Evolutionary conservation across 1,140 invertebrate genomes (phyloP), one percentile per base, ranked within the genome.

Genomic region (Rhizoglyphus robini): DNA sequence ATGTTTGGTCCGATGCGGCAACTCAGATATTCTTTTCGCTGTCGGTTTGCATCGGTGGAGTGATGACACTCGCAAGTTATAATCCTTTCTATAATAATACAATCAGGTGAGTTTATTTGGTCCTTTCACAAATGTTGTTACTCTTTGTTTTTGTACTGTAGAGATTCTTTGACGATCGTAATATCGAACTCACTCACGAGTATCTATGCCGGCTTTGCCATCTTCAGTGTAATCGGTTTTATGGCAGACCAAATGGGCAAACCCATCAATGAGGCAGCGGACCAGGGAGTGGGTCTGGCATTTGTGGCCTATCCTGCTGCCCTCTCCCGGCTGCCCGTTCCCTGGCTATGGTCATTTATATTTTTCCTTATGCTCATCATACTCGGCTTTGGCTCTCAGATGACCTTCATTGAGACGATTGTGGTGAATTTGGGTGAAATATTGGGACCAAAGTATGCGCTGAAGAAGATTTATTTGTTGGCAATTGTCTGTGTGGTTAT

Each of bases 1-100:
- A 65, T 31, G 64, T 65, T 46, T 65, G 64, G 64, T 31, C 48
- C 30, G 64, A 65, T 47, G 64, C 64, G 18, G 64, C 36, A 11
- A 65, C 64, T 27, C 64, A 65, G 20, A 31, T 60, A 71, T 90
- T 90, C 74, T 90, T 88, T 73, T 86, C 87, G 0, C 73, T 90
- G 23, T 87, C 86, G 72, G 86, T 87, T 1, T 86, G 86, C 8
- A 88, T 87, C 85, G 88, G 88, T 67, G 87, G 87, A 41, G 77
- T 88, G 18, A 87, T 88, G 29, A 87, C 86, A 3, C 78, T 88
- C 13, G 86, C 86, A 23, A 88, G 51, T 23, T 54, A 54, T 23
- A 54, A 54, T 20, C 51, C 51, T 11, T 54, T 54, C 31, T 32
- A 54, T 32, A 54, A 54, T 23, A 54, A 54, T 32, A 54, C 51